phyloP scores from a whole-genome alignment of 2,888 invertebrate genomes.

The Sphaerophoria rueppellii region DNA sequence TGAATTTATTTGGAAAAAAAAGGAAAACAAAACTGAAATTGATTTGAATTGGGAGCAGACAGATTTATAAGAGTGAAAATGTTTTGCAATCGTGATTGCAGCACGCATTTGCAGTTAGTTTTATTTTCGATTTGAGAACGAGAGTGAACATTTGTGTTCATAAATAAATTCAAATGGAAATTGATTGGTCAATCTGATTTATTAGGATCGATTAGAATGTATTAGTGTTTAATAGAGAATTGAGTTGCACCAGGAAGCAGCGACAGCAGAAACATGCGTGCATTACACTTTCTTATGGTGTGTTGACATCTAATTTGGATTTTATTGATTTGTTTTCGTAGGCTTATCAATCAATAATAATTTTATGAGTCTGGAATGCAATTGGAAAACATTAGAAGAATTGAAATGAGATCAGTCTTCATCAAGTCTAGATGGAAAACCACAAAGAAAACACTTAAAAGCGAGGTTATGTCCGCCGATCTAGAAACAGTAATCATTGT shows the following conservation, averaged over 20 bases:
- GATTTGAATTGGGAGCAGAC: constrained; percentile 71
- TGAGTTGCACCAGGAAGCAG: constrained; percentile 11
- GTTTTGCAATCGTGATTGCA: constrained; percentile 50
- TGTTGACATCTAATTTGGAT: neutral
- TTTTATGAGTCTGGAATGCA: too few species aligned
- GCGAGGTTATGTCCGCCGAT: too few species aligned
- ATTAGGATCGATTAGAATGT: constrained; percentile 49
- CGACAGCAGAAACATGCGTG: neutral
- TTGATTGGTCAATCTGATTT: constrained; percentile 57
- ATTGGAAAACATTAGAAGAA: too few species aligned
- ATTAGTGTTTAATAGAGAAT: constrained; percentile 24
- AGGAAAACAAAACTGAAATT: constrained; percentile 39
- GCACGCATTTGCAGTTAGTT: neutral
- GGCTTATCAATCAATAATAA: neutral
- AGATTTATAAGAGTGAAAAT: constrained; percentile 42
- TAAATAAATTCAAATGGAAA: constrained; percentile 36
- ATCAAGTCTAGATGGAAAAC: too few species aligned
- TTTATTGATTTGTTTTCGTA: constrained; percentile 15
- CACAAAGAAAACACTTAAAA: too few species aligned
- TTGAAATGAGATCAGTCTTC: too few species aligned
- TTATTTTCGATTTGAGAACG: constrained; percentile 31
- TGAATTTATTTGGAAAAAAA: constrained; percentile 47
- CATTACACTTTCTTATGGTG: neutral
- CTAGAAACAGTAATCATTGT: too few species aligned
- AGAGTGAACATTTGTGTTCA: neutral